phyloP scores from a whole-genome alignment of 2,888 invertebrate species.

The Tinea trinotella region DNA sequence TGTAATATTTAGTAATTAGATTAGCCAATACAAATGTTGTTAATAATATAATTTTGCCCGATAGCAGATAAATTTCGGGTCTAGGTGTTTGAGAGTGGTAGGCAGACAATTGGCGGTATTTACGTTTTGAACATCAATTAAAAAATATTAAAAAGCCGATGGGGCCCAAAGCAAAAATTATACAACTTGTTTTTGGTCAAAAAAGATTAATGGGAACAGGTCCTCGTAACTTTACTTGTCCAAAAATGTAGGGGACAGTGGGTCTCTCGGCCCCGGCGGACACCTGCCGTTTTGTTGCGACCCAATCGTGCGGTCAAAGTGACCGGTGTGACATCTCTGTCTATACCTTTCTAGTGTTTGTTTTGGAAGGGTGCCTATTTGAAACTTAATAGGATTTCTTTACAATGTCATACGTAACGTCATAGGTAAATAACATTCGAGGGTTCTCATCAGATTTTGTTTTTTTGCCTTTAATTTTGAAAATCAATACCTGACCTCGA shows the following conservation, averaged over 20 bases:
- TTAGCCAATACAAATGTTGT: too few relatives aligned
- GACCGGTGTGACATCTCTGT: background rate
- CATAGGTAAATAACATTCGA: too few relatives aligned
- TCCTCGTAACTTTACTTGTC: background rate
- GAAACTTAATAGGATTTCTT: background rate
- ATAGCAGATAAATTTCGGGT: too few relatives aligned
- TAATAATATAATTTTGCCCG: too few relatives aligned
- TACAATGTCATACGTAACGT: background rate
- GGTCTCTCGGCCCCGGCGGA: background rate
- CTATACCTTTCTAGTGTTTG: background rate
- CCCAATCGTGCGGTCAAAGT: slow-evolving; percentile 6
- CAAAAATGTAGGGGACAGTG: background rate
- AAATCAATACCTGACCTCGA: too few relatives aligned
- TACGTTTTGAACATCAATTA: too few relatives aligned
- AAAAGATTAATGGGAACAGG: background rate
- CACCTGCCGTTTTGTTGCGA: slow-evolving; percentile 7
- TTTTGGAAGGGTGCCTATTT: background rate
- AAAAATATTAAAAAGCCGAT: background rate
- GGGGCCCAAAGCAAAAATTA: background rate
- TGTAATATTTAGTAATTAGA: too few relatives aligned
- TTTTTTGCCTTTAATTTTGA: too few relatives aligned
- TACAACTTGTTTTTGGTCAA: background rate
- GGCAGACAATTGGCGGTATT: too few relatives aligned
- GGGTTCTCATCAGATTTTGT: too few relatives aligned
- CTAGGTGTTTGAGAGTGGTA: too few relatives aligned